phyloP scores from a whole-genome alignment of 2,797 vertebrate genomes.

The Poeciliopsis paucimaculata region DNA sequence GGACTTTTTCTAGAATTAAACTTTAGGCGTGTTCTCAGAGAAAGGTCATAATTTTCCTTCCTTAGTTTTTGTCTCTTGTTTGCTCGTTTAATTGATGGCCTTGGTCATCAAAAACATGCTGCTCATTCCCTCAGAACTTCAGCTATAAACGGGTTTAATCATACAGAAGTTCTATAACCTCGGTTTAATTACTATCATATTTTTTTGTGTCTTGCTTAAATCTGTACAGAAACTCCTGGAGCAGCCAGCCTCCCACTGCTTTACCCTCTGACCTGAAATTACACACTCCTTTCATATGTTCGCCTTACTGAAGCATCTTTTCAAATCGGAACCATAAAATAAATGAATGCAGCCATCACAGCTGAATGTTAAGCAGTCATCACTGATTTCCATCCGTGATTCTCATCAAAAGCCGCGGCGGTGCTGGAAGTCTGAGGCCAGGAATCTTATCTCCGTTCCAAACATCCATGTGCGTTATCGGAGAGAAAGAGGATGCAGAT shows the following conservation, averaged over 20 bases:
- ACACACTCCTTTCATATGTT: background rate
- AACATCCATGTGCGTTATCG: constrained; percentile 42
- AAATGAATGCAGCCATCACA: background rate
- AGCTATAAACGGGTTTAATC: background rate
- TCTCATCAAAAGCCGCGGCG: constrained; percentile 24
- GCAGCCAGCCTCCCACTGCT: background rate
- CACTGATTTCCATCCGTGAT: background rate
- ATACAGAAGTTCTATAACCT: background rate
- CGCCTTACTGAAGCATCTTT: background rate
- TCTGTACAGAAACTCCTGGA: background rate
- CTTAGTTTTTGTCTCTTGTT: background rate
- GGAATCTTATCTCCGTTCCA: constrained; percentile 13
- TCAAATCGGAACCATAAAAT: background rate
- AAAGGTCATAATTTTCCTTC: background rate
- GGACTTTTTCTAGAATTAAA: background rate
- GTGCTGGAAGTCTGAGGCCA: constrained; percentile 9
- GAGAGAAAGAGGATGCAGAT: constrained; percentile 62
- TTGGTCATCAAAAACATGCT: background rate
- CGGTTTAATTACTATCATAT: constrained; percentile 6
- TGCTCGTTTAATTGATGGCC: background rate
- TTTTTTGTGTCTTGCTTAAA: background rate
- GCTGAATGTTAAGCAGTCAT: background rate
- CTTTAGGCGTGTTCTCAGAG: background rate
- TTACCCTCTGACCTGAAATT: constrained; percentile 1
- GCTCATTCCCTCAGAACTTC: background rate